Conservation (phyloP, 1,140 invertebrate species). For the Ceratosolen fusciceps region DNA sequence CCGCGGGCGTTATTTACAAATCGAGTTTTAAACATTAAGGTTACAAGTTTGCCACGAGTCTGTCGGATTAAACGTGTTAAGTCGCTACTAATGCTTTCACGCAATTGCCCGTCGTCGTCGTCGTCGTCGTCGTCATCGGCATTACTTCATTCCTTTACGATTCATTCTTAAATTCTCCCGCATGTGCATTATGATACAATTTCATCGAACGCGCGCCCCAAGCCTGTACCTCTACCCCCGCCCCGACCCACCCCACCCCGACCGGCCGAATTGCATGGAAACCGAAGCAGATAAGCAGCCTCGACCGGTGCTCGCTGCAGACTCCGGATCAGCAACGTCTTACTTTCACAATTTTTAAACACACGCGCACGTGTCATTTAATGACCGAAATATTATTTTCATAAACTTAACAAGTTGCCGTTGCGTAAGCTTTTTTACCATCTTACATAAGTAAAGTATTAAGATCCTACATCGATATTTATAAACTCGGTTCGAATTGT, state of each 20-base stretch:
- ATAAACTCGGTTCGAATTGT: background rate
- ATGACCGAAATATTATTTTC: background rate
- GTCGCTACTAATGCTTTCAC: background rate
- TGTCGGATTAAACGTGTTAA: background rate
- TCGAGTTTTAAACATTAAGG: no score
- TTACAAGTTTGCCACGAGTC: background rate
- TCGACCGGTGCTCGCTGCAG: no score
- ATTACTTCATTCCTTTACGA: no score
- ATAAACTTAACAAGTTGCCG: background rate
- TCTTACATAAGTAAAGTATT: background rate
- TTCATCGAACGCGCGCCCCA: background rate
- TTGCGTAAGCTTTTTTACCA: no score
- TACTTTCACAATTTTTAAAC: background rate
- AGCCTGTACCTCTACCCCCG: no score
- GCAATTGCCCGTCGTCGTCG: background rate
- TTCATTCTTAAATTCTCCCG: no score
- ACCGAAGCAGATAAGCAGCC: no score
- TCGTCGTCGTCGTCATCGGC: no score
- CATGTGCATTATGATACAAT: background rate
- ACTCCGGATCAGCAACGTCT: no score
- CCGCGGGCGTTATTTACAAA: background rate
- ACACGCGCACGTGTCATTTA: background rate
- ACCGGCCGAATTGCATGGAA: no score
- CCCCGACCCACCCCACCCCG: no score
- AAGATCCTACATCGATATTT: background rate